Evolutionary conservation across 2,888 invertebrate species (phyloP).

Genomic region (Halocaridina rubra): DNA sequence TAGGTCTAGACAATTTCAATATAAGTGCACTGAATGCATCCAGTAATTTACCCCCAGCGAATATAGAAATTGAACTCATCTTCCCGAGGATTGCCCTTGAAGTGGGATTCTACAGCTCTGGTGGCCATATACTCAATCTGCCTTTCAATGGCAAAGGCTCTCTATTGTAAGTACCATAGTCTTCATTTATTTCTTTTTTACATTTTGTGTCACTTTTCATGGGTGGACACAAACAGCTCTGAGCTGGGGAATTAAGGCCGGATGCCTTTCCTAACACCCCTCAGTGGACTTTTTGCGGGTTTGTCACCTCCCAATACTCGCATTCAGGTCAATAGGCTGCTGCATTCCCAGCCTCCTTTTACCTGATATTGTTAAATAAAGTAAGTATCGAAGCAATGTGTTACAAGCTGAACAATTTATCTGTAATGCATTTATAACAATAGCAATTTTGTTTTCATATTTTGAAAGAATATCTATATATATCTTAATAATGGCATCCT

Average conservation of each 20-base stretch:
- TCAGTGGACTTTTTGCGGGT: too few relatives aligned
- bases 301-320: too few relatives aligned
- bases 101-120: conserved; percentile 28
- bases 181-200: not conserved
- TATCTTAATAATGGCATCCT: too few relatives aligned
- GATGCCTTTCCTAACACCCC: not conserved
- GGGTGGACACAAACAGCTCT: not conserved
- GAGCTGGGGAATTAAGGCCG: not conserved
- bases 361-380: not conserved
- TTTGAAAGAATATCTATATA: too few relatives aligned
- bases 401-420: too few relatives aligned
- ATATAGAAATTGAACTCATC: not conserved
- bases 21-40: not conserved
- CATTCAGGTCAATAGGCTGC: not conserved
- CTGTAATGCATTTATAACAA: too few relatives aligned
- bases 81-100: not conserved
- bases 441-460: too few relatives aligned
- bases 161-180: conserved; percentile 20
- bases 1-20: not conserved
- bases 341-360: not conserved
- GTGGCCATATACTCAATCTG: conserved; percentile 21
- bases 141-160: conserved; percentile 43
- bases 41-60: not conserved
- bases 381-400: not conserved
- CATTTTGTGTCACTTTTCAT: not conserved